These are phyloP conservation scores for Brachirus orientalis DNA, from an alignment of 2,113 vertebrate genomes.

Conservation along the genomic window DNA sequence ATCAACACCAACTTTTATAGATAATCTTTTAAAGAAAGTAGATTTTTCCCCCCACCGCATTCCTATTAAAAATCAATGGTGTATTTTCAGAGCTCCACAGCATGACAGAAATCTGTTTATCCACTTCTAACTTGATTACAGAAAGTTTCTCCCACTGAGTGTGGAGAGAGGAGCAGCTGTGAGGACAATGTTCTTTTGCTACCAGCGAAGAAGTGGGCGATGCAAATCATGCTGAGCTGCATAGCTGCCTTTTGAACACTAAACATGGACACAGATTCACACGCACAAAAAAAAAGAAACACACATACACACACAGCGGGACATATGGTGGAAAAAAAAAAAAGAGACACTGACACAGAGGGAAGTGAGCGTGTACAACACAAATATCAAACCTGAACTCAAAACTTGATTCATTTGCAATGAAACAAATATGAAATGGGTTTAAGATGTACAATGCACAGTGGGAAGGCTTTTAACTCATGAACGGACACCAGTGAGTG, in stretches of 20 bases:
- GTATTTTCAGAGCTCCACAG: conserved; percentile 16
- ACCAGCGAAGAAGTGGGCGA: conserved; percentile 52
- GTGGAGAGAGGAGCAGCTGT: conserved; percentile 39
- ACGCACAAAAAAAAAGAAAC: no score
- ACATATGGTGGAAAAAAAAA: no score
- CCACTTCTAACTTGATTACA: conserved; percentile 64
- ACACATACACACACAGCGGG: no score
- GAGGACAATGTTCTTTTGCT: conserved; percentile 52
- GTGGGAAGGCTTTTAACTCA: conserved; percentile 65
- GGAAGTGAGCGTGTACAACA: no score
- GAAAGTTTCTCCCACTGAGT: conserved; percentile 50
- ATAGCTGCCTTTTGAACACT: conserved; percentile 48
- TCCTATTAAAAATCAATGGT: not conserved
- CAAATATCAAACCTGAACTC: no score
- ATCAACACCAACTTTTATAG: not conserved
- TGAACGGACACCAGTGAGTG: conserved; percentile 38
- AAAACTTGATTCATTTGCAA: conserved; percentile 34
- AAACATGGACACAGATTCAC: conserved; percentile 3
- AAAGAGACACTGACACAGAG: not conserved
- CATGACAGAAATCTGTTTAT: conserved; percentile 54
- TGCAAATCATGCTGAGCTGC: conserved; percentile 66
- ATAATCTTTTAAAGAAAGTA: not conserved
- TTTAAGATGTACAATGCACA: conserved; percentile 44
- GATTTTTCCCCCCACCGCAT: not conserved
- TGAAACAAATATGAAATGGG: conserved; percentile 70